Base-by-base conservation (phyloP, 2,888 invertebrate species). In the Minunthozetes semirufus region DNA sequence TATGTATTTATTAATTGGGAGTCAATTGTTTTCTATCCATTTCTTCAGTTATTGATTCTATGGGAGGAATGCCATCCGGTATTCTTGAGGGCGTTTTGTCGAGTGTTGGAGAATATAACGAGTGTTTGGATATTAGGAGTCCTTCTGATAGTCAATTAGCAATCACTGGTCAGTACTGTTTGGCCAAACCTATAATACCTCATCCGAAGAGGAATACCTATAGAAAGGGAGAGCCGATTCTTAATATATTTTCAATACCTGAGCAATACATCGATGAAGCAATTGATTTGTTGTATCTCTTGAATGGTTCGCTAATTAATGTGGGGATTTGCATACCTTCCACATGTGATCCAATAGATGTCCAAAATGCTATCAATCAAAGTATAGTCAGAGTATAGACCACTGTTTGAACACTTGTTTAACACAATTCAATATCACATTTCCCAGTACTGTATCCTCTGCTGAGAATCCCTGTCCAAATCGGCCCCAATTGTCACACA, bases 21-120 rank as follows among this genome's bases (percentile, higher is more conserved):
- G 53, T 72, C 19, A 25, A 33, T 25, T 68, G 27, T 42, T 46
- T 70, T 70, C 1, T 70, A 4, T 4, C 11, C 25, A 42, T 22
- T 72, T 53, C n/a, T 27, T 29, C 1, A 78, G 78, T 77, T 70
- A 53, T 78, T 6, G 78, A 78, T 59, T 76, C 78, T 0, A 73
- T 77, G 1, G 77, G 77, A 17, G 76, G 75, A 29, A 70, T 77
- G 3, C 78, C 78, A 13, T 50, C 76, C 8, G 78, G 78, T 11
- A 46, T 78, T 15, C n/a, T 78, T 19, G 78, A 78, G 48, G 77
- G 77, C 0, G 76, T 76, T 3, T 61, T 75, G 1, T 19, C 76
- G 0, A 72, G 76, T 3, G 19, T 78, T 1, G 78, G 78, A 0
- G 77, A 78, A 50, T 78, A 76, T 50, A 75, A 74, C 17, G 75